Conservation (phyloP, 2,888 invertebrate species). For the Spodoptera exigua region DNA sequence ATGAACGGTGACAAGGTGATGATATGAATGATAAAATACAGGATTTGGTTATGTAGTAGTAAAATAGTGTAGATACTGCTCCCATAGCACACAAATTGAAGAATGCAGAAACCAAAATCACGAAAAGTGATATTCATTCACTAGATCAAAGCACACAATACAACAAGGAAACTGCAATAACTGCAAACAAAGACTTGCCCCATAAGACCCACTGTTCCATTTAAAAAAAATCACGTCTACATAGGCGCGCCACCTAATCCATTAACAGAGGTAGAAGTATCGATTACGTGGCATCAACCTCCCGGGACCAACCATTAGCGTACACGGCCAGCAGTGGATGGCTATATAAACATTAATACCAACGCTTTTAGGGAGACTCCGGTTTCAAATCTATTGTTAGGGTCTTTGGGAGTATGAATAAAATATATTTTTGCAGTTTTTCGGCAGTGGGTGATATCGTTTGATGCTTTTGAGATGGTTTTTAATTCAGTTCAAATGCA, state of each 20-base stretch:
- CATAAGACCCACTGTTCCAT: background rate
- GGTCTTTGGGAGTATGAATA: slow-evolving; percentile 22
- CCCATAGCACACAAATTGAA: too few species aligned
- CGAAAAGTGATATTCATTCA: too few species aligned
- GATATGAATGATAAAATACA: too few species aligned
- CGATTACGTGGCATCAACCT: slow-evolving; percentile 57
- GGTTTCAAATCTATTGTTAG: slow-evolving; percentile 42
- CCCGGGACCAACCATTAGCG: slow-evolving; percentile 60
- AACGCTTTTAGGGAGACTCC: slow-evolving; percentile 49
- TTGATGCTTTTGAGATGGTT: background rate
- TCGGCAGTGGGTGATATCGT: background rate
- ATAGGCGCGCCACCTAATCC: slow-evolving; percentile 55
- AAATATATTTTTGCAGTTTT: slow-evolving; percentile 20
- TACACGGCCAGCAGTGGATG: slow-evolving; percentile 57
- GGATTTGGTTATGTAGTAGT: too few species aligned
- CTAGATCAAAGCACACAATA: too few species aligned
- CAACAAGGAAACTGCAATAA: background rate
- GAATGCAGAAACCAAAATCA: too few species aligned
- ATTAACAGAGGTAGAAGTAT: slow-evolving; percentile 54
- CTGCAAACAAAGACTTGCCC: background rate
- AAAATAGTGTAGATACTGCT: too few species aligned
- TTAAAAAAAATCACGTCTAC: slow-evolving; percentile 39
- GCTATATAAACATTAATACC: slow-evolving; percentile 52
- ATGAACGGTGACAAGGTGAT: too few species aligned
- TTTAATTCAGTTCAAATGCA: too few species aligned